These are phyloP conservation scores for Polyploca ridens DNA, from an alignment of 2,888 invertebrate genomes.

Conservation along the genomic window DNA sequence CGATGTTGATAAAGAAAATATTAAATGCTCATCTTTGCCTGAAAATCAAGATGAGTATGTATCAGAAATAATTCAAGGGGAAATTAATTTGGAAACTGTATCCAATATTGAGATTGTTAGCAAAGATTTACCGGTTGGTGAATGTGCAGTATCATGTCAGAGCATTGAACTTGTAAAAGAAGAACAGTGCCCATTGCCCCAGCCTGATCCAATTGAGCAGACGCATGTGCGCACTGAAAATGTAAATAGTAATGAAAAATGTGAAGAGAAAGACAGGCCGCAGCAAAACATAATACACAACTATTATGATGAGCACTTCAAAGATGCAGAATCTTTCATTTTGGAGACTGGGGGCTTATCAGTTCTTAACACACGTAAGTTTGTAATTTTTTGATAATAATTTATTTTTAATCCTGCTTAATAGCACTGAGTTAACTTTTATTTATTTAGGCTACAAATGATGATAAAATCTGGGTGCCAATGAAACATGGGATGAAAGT, in stretches of 20 bases:
- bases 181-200: constrained; percentile 44
- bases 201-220: constrained; percentile 30
- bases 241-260: constrained; percentile 42
- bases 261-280: constrained; percentile 58
- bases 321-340: constrained; percentile 92
- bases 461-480: too few species aligned
- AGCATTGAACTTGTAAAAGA: constrained; percentile 55
- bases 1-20: constrained; percentile 36
- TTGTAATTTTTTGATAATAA: not conserved
- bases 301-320: constrained; percentile 87
- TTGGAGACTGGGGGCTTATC: constrained; percentile 85
- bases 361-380: constrained; percentile 73
- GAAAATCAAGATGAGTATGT: constrained; percentile 59
- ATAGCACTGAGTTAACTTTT: too few species aligned
- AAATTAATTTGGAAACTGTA: constrained; percentile 35
- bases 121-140: constrained; percentile 26
- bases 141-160: constrained; percentile 46
- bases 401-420: too few species aligned
- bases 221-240: constrained; percentile 42
- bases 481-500: too few species aligned
- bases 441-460: too few species aligned
- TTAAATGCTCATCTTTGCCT: constrained; percentile 31
- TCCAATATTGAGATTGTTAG: constrained; percentile 30
- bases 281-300: constrained; percentile 62
- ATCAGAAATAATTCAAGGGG: constrained; percentile 38